Base-by-base conservation (phyloP, 30 jellyfish, hydroid and myxozoan species). In the Sanderia malayensis region DNA sequence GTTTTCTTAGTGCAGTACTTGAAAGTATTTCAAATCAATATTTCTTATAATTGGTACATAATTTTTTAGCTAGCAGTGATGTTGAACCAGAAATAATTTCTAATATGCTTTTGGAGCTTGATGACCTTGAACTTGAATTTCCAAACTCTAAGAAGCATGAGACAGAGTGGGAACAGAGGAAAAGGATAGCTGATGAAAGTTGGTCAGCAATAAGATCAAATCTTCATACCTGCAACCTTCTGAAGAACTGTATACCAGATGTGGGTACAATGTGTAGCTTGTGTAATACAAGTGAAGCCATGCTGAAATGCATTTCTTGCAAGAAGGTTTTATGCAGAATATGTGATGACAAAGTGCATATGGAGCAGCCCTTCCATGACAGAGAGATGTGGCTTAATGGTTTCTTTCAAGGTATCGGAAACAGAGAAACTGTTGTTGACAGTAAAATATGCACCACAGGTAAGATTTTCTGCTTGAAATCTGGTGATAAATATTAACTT, bases 361-460 rank as follows among this genome's bases (percentile, higher is more conserved):
- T 32, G 7, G 76, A 63, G 28, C 29, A 63, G 21, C 76, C 76
- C n/a, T 63, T 63, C 28, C 76, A 63, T 63, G 76, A 63, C 29
- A 63, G 76, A 31, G 76, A 63, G 13, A 63, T 63, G 26, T 63
- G 76, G 76, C 21, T 63, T 3, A 63, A 63, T 63, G 76, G 76
- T 27, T 63, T 27, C 28, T 63, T 3, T 32, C 76, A 63, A 63
- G 76, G 76, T 9, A 63, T 63, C 28, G 76, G 76, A 29, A 63
- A 31, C 29, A 63, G 76, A 21, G n/a, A 3, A 32, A 63, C 76
- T 10, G 31, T 63, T 32, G 29, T 63, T 3, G 76, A 31, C 15
- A 27, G 29, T 63, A 8, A 63, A 31, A 17, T 63, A 9, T 29
- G 57, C 28, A 10, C 28, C 19, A 63, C 58, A 63, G 76, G 76